These are phyloP conservation scores for Tamias sibiricus DNA, from an alignment of 2,113 vertebrate genomes.

Conservation along the genomic window DNA sequence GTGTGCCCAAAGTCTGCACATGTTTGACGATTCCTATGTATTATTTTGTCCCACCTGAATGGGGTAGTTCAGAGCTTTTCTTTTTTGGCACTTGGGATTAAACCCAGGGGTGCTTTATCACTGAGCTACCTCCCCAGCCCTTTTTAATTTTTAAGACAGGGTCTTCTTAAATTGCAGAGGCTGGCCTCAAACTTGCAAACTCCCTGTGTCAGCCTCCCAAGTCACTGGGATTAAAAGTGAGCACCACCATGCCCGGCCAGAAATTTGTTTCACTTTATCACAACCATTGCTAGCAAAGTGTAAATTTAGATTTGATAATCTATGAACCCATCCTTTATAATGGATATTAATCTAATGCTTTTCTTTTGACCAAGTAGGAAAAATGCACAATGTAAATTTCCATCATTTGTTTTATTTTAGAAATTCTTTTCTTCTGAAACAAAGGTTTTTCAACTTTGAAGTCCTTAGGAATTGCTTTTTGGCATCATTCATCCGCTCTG, in stretches of 20 bases:
- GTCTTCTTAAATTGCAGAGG: too few species aligned
- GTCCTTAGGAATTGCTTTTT: constrained; percentile 67
- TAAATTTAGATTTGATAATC: not conserved
- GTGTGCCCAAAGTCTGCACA: not conserved
- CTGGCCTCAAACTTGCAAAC: too few species aligned
- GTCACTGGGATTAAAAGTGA: too few species aligned
- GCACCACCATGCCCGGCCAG: too few species aligned
- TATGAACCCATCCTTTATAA: not conserved
- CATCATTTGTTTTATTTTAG: constrained; percentile 52
- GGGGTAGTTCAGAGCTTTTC: not conserved
- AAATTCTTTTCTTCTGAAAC: constrained; percentile 62
- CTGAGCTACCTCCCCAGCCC: too few species aligned
- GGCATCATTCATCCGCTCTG: constrained; percentile 56
- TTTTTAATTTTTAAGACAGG: too few species aligned
- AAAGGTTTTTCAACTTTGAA: constrained; percentile 72
- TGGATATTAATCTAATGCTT: not conserved
- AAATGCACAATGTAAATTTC: not conserved
- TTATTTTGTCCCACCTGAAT: constrained; percentile 12
- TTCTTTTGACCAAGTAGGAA: constrained; percentile 28
- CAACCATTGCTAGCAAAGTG: not conserved
- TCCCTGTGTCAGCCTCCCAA: too few species aligned
- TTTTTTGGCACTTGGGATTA: too few species aligned
- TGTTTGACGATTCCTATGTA: not conserved
- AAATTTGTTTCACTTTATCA: not conserved
- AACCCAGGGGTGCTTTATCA: too few species aligned